A percentile compares a stretch with the other conserved stretches of the same genome.
These are phyloP conservation scores for Steatornis caripensis DNA, from an alignment of 2,113 vertebrate species.

Conservation along the genomic window DNA sequence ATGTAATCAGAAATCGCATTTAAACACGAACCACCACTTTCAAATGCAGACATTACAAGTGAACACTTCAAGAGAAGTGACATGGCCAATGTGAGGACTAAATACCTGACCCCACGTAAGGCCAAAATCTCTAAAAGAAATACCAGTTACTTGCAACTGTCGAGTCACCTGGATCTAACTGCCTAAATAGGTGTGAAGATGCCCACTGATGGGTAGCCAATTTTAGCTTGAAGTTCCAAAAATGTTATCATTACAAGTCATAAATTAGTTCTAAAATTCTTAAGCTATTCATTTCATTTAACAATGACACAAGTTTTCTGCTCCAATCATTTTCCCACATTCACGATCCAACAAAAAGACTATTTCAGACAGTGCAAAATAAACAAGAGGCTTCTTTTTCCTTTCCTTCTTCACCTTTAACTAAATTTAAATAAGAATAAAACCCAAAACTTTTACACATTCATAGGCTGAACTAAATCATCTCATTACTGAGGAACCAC, in stretches of 20 bases:
- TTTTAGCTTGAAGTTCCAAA: background rate
- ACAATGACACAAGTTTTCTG: rapidly evolving
- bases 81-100: background rate
- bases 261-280: background rate
- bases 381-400: background rate
- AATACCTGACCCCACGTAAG: background rate
- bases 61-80: background rate
- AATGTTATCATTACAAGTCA: background rate
- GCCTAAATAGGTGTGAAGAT: background rate
- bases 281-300: background rate
- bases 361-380: rapidly evolving
- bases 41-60: background rate
- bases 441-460: background rate
- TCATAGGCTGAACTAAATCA: background rate
- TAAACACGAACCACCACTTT: background rate
- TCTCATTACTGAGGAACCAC: background rate
- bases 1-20: background rate
- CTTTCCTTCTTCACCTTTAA: background rate
- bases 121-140: background rate
- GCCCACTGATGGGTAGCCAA: background rate
- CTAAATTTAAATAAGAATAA: background rate
- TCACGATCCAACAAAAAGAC: background rate
- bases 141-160: background rate
- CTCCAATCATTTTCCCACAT: background rate
- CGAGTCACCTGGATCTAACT: background rate